Evolutionary conservation across 1,140 invertebrate species (phyloP).

Genomic region (Drosophila erecta): DNA sequence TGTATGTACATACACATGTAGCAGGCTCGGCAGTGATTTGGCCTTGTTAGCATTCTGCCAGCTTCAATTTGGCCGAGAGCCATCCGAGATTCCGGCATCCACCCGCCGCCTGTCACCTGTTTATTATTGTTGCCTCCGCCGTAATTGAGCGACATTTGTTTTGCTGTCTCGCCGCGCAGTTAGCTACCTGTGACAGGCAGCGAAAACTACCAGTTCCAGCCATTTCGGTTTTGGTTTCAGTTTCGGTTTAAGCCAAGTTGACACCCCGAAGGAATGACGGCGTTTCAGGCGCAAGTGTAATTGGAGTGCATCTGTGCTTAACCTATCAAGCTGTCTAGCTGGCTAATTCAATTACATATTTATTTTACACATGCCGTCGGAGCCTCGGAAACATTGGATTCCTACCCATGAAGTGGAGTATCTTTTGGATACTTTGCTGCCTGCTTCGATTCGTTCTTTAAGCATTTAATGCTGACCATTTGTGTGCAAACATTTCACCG

Average conservation of each 20-base stretch:
- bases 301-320: not conserved
- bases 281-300: conserved; percentile 4
- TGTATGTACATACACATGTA: too few species aligned
- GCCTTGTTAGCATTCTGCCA: conserved; percentile 41
- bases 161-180: not conserved
- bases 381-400: too few species aligned
- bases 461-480: too few species aligned
- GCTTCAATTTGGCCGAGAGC: conserved; percentile 47
- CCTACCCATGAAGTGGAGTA: too few species aligned
- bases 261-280: not conserved
- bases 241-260: not conserved
- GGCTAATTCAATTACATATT: conserved; percentile 5
- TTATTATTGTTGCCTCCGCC: conserved; percentile 50
- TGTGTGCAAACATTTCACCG: not conserved
- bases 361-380: not conserved
- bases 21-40: conserved; percentile 51
- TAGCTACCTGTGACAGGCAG: conserved; percentile 24
- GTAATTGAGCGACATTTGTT: conserved; percentile 59
- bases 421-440: too few species aligned
- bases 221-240: not conserved
- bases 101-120: conserved; percentile 11
- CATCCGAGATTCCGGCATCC: conserved; percentile 1
- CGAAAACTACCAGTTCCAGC: conserved; percentile 25
- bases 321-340: not conserved
- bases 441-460: too few species aligned